Evolutionary conservation across 2,888 invertebrate genomes (phyloP), one percentile per base, ranked within the genome.

Genomic region (Athalia rosae): DNA sequence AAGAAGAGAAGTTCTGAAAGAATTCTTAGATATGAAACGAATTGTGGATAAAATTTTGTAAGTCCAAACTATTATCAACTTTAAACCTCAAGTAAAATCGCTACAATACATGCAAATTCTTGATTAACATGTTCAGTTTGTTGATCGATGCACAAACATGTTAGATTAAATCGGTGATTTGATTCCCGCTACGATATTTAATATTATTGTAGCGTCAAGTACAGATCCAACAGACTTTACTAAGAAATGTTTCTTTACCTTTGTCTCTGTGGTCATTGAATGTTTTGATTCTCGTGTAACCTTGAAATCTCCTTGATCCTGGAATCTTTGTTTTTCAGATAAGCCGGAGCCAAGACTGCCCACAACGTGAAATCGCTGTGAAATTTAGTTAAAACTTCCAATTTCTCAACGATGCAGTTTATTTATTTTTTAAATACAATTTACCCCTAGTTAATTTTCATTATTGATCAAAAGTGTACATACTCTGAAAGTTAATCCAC

Each of bases 1-100:
- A 95, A 78, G 98, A 98, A 90, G 98, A 99, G 91, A 99, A 99
- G 91, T 97, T 96, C 92, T 98, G 96, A 92, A 86, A 80, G 81
- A 87, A 89, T 90, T 84, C 79, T 83, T 87, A 86, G 86, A 86
- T 88, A 87, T 85, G 81, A 82, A 86, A 86, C 83, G 87, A 87
- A 85, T 86, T 86, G 82, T 84, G 80, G 82, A 84, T 8, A 73
- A 84, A 84, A 84, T 87, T 88, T 88, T 88, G 89, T 89, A 81
- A 89, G 89, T 89, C 50, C 28, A 48, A 69, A 53, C 6, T 48
- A 3, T 50, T n/a, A 56, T 59, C 56, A 28, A 41, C 3, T 2
- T 2, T 73, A 11, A 48, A 50, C 11, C 7, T 28, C 11, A 62
- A 79, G 79, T 77, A 79, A 80, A 9, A 61, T 67, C 4, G 9